Evolutionary conservation across 2,113 vertebrate genomes (phyloP).

Genomic region (Microcebus murinus): DNA sequence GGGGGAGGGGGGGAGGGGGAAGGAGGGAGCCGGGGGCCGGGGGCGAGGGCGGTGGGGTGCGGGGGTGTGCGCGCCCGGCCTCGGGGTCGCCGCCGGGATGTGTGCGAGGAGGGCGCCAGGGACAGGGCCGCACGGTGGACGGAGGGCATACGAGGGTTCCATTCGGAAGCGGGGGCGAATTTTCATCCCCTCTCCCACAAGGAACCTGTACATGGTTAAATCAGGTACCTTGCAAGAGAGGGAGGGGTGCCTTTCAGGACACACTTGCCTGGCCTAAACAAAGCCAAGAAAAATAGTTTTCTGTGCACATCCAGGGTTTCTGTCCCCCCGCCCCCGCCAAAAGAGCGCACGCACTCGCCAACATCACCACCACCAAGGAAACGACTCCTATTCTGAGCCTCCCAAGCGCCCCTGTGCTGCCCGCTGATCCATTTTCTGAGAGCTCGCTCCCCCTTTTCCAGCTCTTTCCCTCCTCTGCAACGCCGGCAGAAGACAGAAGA

Average conservation of each 20-base stretch:
- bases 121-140: neutral
- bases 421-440: constrained; percentile 24
- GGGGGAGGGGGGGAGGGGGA: neutral
- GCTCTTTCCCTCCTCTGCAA: neutral
- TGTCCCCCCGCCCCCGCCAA: neutral
- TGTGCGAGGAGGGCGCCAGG: neutral
- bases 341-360: neutral
- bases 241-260: neutral
- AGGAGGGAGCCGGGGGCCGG: neutral
- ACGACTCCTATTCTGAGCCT: neutral
- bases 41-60: neutral
- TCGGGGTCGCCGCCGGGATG: neutral
- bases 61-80: neutral
- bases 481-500: neutral
- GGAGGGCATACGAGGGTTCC: neutral
- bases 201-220: neutral
- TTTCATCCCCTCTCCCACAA: neutral
- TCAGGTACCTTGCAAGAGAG: neutral
- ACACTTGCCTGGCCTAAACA: neutral
- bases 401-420: neutral
- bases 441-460: neutral
- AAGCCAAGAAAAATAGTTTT: neutral
- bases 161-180: neutral
- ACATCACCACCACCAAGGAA: neutral
- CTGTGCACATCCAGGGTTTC: neutral